Evolutionary conservation across 2,888 invertebrate species (phyloP).

Genomic region (Eupithecia tripunctaria): DNA sequence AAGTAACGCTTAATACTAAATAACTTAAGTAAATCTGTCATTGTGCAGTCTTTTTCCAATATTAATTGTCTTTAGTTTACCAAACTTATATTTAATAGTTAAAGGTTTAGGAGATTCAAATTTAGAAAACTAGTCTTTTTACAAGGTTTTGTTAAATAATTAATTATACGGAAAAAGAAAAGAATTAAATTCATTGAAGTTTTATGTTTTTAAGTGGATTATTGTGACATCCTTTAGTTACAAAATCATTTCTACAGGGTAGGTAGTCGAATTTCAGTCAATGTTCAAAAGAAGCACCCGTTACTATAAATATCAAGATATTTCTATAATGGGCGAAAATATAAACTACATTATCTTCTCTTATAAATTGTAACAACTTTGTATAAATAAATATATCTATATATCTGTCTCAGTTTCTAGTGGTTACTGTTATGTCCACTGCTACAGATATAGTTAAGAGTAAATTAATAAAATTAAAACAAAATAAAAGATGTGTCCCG

Average conservation of each 20-base stretch:
- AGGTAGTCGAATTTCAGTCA: background rate
- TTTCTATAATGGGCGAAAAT: background rate
- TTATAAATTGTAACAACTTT: too few relatives aligned
- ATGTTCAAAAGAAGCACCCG: background rate
- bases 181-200: background rate
- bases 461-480: too few relatives aligned
- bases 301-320: background rate
- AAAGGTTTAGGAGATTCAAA: conserved; percentile 17
- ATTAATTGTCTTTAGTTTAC: conserved; percentile 58
- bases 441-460: too few relatives aligned
- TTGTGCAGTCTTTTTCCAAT: conserved; percentile 72
- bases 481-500: too few relatives aligned
- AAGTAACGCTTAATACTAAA: conserved; percentile 33
- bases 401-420: background rate
- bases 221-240: background rate
- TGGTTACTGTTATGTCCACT: too few relatives aligned
- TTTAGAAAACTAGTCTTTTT: background rate
- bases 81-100: conserved; percentile 14
- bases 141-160: background rate
- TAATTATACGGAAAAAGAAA: background rate
- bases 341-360: background rate
- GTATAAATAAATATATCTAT: too few relatives aligned
- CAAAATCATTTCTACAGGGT: background rate
- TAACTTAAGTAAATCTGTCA: conserved; percentile 51
- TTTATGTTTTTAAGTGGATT: background rate